These are phyloP conservation scores for Phataginus tricuspis DNA, from an alignment of 2,797 vertebrate genomes.

Conservation along the genomic window DNA sequence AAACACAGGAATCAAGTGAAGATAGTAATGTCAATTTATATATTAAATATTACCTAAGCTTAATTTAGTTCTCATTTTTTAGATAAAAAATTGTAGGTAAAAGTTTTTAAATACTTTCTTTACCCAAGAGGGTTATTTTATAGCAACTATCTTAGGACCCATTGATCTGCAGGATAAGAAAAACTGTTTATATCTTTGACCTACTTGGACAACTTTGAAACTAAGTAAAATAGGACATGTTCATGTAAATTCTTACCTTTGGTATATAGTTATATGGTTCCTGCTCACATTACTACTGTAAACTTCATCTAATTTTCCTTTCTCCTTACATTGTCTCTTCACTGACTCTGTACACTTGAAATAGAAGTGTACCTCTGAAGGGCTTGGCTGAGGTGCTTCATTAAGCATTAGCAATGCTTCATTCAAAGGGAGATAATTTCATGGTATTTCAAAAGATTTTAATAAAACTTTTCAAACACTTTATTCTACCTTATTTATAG, in stretches of 20 bases:
- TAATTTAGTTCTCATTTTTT: background rate
- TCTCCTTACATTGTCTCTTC: background rate
- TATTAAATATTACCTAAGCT: background rate
- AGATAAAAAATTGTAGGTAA: background rate
- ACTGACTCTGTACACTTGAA: background rate
- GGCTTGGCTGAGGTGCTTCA: background rate
- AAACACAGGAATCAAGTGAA: background rate
- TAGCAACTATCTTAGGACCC: background rate
- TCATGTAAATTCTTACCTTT: background rate
- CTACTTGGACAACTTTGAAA: constrained; percentile 8
- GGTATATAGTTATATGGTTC: background rate
- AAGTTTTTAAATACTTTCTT: background rate
- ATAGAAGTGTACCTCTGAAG: background rate
- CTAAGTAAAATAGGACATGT: background rate
- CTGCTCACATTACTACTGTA: background rate
- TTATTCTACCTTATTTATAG: background rate
- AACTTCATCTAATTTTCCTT: background rate
- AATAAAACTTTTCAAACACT: background rate
- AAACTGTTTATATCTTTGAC: background rate
- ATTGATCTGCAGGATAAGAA: background rate
- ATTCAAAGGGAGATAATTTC: background rate
- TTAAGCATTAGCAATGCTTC: background rate
- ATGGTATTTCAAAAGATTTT: background rate
- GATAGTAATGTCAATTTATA: background rate
- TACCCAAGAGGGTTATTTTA: background rate